A percentile compares a stretch with the other conserved stretches of the same genome.
These are phyloP conservation scores for Plecturocebus donacophilus DNA, from an alignment of 2,113 vertebrate species.

Conservation along the genomic window DNA sequence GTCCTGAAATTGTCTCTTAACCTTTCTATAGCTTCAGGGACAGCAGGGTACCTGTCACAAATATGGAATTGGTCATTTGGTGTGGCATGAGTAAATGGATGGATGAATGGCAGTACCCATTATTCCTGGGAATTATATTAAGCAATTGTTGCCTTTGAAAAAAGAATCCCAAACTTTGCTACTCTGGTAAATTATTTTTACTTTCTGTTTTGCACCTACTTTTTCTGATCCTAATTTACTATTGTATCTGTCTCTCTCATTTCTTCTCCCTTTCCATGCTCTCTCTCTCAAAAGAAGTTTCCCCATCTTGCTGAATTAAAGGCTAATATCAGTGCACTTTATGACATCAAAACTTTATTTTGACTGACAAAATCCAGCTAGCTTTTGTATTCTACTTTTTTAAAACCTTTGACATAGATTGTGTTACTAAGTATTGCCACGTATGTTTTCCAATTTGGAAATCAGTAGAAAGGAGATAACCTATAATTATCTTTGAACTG, in stretches of 20 bases:
- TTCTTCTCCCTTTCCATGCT: neutral
- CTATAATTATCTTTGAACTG: slow-evolving; percentile 67
- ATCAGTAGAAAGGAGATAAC: slow-evolving; percentile 39
- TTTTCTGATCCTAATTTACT: neutral
- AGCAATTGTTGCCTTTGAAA: neutral
- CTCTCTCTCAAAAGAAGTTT: neutral
- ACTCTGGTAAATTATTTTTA: neutral
- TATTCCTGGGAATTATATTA: neutral
- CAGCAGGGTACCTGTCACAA: neutral
- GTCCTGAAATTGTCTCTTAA: neutral
- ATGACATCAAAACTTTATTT: slow-evolving; percentile 29
- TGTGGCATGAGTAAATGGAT: neutral
- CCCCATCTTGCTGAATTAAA: neutral
- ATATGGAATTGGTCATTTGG: neutral
- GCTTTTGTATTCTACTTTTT: slow-evolving; percentile 32
- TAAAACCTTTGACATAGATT: slow-evolving; percentile 36
- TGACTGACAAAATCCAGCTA: slow-evolving; percentile 10
- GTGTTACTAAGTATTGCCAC: slow-evolving; percentile 13
- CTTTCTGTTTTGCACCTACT: neutral
- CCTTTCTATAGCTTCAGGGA: neutral
- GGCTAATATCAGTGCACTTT: neutral
- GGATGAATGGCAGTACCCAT: neutral
- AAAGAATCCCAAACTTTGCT: neutral
- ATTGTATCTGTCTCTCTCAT: neutral
- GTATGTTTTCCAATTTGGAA: slow-evolving; percentile 60